Conservation (phyloP, 2,888 invertebrate genomes). For the Calameuta pallipes region DNA sequence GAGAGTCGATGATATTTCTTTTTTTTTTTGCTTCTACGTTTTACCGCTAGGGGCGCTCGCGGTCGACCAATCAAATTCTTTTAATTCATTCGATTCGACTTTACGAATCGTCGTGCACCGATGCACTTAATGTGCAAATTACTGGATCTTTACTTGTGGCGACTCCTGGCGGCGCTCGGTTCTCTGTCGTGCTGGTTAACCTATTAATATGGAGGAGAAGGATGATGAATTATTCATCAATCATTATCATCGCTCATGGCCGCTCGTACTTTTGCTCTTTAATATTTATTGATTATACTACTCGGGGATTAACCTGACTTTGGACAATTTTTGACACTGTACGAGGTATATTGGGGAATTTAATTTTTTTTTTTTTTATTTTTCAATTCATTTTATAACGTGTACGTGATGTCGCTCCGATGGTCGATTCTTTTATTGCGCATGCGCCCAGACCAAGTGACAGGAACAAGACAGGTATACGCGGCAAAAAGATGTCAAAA, state of each 20-base stretch:
- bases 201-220: neutral
- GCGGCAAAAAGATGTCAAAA: neutral
- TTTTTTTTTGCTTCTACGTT: neutral
- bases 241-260: neutral
- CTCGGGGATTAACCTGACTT: neutral
- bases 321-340: neutral
- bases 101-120: neutral
- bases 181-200: neutral
- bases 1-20: neutral
- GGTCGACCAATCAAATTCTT: neutral
- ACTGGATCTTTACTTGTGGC: neutral
- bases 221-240: neutral
- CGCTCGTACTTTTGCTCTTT: neutral
- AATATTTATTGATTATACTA: neutral
- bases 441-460: neutral
- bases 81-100: neutral
- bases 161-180: neutral
- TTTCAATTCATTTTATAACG: neutral
- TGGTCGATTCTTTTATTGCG: neutral
- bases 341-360: neutral
- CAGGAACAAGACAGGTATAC: neutral
- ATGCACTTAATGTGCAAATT: slow-evolving; percentile 5
- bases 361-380: neutral
- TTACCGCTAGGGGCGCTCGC: neutral
- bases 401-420: neutral